Evolutionary conservation across 1,140 invertebrate species (phyloP).

Genomic region (Euwallacea fornicatus): DNA sequence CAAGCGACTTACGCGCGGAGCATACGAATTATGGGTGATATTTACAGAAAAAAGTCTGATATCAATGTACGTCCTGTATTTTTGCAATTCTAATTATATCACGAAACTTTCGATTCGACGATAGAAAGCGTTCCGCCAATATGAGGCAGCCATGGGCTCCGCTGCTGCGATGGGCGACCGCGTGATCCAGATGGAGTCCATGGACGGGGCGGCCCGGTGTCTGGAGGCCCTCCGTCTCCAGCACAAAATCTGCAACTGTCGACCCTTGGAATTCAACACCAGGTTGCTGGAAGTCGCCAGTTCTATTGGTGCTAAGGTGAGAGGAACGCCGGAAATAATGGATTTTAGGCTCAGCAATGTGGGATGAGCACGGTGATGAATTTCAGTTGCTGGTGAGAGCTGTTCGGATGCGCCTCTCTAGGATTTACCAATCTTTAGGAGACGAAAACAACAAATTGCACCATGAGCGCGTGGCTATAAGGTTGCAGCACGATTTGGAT

Average conservation of each 20-base stretch:
- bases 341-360: neutral
- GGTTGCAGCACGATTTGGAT: slow-evolving; percentile 71
- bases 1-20: slow-evolving; percentile 79
- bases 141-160: slow-evolving; percentile 80
- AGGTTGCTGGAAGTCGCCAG: slow-evolving; percentile 76
- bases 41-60: slow-evolving; percentile 78
- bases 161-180: slow-evolving; percentile 76
- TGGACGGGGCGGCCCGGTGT: slow-evolving; percentile 81
- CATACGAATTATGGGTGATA: slow-evolving; percentile 79
- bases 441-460: slow-evolving; percentile 76
- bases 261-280: slow-evolving; percentile 76
- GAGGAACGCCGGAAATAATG: neutral
- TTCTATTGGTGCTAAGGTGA: slow-evolving; percentile 77
- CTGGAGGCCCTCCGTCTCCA: slow-evolving; percentile 74
- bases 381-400: slow-evolving; percentile 74
- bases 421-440: slow-evolving; percentile 77
- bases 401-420: slow-evolving; percentile 71
- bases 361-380: neutral
- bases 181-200: slow-evolving; percentile 82
- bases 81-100: neutral
- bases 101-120: slow-evolving; percentile 28
- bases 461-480: slow-evolving; percentile 70
- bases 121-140: slow-evolving; percentile 74
- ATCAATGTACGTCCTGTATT: slow-evolving; percentile 59
- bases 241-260: slow-evolving; percentile 81